These are phyloP conservation scores for Semicossyphus pulcher DNA, from an alignment of 2,113 vertebrate species.

Conservation along the genomic window DNA sequence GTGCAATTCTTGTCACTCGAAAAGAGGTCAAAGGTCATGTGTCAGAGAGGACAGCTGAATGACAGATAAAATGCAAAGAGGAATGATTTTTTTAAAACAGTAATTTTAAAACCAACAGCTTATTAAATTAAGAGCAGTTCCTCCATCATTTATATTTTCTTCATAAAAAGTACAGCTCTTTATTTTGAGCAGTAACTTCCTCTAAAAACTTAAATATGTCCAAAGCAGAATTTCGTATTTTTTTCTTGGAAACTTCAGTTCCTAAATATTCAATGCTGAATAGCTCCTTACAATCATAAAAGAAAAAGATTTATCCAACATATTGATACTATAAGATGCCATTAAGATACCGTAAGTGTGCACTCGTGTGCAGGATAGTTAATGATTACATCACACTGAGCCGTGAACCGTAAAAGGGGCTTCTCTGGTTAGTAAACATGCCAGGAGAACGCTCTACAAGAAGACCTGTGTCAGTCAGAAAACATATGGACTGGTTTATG, in stretches of 20 bases:
- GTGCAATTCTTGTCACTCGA: no score
- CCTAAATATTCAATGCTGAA: no score
- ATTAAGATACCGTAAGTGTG: background rate
- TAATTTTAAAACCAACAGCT: no score
- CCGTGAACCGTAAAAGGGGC: conserved; percentile 13
- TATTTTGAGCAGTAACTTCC: no score
- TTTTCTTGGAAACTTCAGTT: background rate
- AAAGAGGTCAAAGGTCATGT: no score
- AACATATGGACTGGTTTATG: background rate
- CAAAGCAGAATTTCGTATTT: background rate
- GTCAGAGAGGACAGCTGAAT: no score
- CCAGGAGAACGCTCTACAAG: background rate
- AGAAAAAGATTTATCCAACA: background rate
- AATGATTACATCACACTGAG: conserved; percentile 30
- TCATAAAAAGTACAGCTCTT: no score
- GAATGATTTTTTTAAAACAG: no score
- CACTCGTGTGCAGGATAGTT: background rate
- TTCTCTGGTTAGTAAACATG: background rate
- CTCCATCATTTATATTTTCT: no score
- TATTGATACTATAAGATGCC: background rate
- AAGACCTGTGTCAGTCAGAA: background rate
- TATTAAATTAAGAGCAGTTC: no score
- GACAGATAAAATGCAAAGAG: no score
- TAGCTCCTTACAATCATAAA: background rate
- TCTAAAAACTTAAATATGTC: no score